These are phyloP conservation scores for Daptonema setosum DNA, from an alignment of 2,888 invertebrate species.

Conservation along the genomic window DNA sequence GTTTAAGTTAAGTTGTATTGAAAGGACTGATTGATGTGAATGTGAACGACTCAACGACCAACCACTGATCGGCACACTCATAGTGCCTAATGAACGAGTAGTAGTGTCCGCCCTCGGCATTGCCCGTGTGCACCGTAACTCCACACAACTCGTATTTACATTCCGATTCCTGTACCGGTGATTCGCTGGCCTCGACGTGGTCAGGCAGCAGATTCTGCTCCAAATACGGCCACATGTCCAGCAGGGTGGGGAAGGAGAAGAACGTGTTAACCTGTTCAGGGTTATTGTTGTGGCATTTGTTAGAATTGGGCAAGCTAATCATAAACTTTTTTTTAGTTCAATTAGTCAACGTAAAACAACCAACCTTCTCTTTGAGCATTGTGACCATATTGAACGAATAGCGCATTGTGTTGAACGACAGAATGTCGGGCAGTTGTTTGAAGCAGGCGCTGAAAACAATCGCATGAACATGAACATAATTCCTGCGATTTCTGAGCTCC, in stretches of 20 bases:
- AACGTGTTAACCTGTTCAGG: constrained; percentile 70
- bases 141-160: constrained; percentile 58
- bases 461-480: constrained; percentile 11
- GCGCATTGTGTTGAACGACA: constrained; percentile 88
- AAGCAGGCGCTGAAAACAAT: constrained; percentile 73
- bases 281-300: too few species aligned
- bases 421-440: constrained; percentile 68
- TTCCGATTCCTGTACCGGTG: neutral
- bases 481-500: constrained; percentile 4
- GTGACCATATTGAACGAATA: constrained; percentile 93
- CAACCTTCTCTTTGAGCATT: constrained; percentile 75
- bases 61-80: neutral
- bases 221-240: constrained; percentile 83
- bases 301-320: too few species aligned
- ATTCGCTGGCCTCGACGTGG: neutral
- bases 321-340: too few species aligned
- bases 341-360: too few species aligned
- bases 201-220: constrained; percentile 68
- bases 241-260: constrained; percentile 72
- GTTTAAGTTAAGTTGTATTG: too few species aligned
- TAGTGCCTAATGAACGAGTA: constrained; percentile 58
- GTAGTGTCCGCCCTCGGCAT: constrained; percentile 87
- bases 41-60: too few species aligned
- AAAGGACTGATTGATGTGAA: too few species aligned
- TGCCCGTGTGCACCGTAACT: constrained; percentile 90